Conservation (phyloP, 2,888 invertebrate species). For the Cheilosia variabilis region DNA sequence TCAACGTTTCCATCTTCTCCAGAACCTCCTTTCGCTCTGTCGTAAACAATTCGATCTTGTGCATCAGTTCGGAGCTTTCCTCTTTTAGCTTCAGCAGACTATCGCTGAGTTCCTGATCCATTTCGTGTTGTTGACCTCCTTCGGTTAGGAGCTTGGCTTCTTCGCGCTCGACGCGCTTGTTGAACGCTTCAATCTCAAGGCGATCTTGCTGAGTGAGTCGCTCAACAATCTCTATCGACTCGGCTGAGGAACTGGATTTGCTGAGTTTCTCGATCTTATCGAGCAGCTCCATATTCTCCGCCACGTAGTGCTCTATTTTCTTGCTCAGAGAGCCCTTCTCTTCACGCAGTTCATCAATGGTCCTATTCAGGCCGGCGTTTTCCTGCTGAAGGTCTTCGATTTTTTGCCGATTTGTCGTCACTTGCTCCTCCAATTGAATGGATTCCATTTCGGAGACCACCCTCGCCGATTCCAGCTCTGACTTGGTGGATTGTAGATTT, state of each 20-base stretch:
- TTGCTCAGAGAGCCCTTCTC: conserved; percentile 86
- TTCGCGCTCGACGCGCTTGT: conserved; percentile 83
- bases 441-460: conserved; percentile 92
- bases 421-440: conserved; percentile 91
- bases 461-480: conserved; percentile 87
- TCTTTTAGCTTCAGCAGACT: conserved; percentile 86
- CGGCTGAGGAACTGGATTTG: conserved; percentile 89
- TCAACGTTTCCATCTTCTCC: conserved; percentile 88
- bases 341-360: conserved; percentile 85
- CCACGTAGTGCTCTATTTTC: conserved; percentile 87
- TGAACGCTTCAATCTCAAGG: conserved; percentile 88
- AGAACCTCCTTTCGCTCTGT: conserved; percentile 89
- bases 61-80: conserved; percentile 87
- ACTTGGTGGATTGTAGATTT: conserved; percentile 85
- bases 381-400: conserved; percentile 83
- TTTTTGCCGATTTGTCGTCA: conserved; percentile 85
- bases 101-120: conserved; percentile 84
- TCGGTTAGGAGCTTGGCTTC: conserved; percentile 51
- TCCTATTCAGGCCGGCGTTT: conserved; percentile 80
- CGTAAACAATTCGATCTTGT: conserved; percentile 88
- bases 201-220: conserved; percentile 89
- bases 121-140: conserved; percentile 76
- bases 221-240: conserved; percentile 91
- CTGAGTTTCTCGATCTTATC: conserved; percentile 90
- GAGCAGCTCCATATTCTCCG: conserved; percentile 90